Evolutionary conservation across 2,113 vertebrate species (phyloP).

Genomic region (Syngnathoides biaculeatus): DNA sequence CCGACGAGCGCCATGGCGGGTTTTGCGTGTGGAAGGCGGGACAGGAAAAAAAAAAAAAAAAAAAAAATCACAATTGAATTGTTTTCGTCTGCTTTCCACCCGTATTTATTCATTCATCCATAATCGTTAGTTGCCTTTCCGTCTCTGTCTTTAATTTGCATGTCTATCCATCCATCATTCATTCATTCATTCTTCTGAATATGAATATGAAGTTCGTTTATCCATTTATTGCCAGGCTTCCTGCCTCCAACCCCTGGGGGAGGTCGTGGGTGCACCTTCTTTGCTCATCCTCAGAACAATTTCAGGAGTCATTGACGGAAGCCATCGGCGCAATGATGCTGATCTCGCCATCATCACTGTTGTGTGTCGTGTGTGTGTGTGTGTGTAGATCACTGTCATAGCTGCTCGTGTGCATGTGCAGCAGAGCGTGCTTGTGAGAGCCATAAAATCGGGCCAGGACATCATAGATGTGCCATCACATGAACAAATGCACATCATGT

Average conservation of each 20-base stretch:
- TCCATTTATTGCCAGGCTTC: too few relatives aligned
- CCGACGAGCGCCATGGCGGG: not conserved
- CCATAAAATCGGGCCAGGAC: not conserved
- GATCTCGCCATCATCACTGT: slow-evolving; percentile 2
- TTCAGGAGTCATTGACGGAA: slow-evolving; percentile 2
- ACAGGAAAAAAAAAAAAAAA: not conserved
- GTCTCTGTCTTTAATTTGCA: too few relatives aligned
- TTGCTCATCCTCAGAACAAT: not conserved
- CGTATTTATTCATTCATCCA: too few relatives aligned
- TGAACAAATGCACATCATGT: not conserved
- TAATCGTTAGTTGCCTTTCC: too few relatives aligned
- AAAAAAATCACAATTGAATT: too few relatives aligned
- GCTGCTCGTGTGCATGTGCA: not conserved
- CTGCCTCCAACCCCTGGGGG: too few relatives aligned
- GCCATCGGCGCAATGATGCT: slow-evolving; percentile 3
- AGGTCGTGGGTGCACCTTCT: not conserved
- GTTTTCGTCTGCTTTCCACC: too few relatives aligned
- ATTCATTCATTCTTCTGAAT: too few relatives aligned
- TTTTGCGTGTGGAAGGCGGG: not conserved
- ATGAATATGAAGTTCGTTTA: too few relatives aligned
- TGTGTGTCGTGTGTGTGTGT: not conserved
- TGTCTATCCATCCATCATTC: too few relatives aligned
- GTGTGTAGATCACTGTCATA: not conserved
- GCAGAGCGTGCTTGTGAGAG: not conserved
- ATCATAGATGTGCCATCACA: not conserved